Evolutionary conservation across 1,140 invertebrate species (phyloP).

Genomic region (Hydropsyche tenuis): DNA sequence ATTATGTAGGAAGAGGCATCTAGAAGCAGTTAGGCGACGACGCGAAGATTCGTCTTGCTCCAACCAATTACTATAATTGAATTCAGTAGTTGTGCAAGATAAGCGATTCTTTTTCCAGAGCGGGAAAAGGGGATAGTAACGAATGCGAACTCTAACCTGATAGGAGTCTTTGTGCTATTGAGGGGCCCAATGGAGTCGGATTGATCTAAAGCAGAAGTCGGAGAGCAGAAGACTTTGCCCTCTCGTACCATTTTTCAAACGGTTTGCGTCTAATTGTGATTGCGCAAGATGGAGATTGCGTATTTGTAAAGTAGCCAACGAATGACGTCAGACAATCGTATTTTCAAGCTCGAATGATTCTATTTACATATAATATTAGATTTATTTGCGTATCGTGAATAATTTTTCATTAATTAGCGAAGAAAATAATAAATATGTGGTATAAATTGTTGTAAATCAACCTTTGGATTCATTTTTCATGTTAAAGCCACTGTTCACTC

Average conservation of each 20-base stretch:
- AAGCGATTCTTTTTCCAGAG: background rate
- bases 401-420: too few relatives aligned
- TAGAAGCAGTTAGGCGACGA: constrained; percentile 26
- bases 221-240: constrained; percentile 16
- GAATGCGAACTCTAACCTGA: constrained; percentile 23
- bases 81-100: background rate
- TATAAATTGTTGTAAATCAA: too few relatives aligned
- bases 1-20: constrained; percentile 42
- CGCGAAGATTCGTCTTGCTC: constrained; percentile 41
- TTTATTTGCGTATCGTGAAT: background rate
- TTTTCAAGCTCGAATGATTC: too few relatives aligned
- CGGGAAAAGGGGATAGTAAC: background rate
- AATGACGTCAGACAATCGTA: too few relatives aligned
- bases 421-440: too few relatives aligned
- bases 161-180: background rate
- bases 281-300: constrained; percentile 13
- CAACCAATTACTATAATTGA: background rate
- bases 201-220: constrained; percentile 37
- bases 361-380: background rate
- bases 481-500: background rate
- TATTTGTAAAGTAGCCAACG: background rate
- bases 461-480: background rate
- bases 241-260: constrained; percentile 38
- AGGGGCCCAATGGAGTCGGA: background rate
- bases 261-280: constrained; percentile 20